A percentile compares a stretch with the other conserved stretches of the same genome.
Evolutionary conservation across 2,888 invertebrate species (phyloP).

Genomic region (Pterobdella sp.): DNA sequence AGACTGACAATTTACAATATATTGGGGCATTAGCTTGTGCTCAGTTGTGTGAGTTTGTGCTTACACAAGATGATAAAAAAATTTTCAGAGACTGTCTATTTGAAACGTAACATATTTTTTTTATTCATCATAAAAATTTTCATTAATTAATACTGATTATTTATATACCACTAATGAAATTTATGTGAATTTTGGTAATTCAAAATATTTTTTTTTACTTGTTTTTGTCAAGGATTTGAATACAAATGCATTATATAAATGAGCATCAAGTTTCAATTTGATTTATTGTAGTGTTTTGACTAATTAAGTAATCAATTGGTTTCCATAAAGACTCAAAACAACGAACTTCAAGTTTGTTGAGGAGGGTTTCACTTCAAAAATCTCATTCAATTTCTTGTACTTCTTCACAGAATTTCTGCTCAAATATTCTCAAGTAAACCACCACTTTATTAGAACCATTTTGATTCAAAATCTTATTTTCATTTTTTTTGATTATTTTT

Average conservation of each 20-base stretch:
- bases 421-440: neutral
- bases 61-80: neutral
- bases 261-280: no score
- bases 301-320: neutral
- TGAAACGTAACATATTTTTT: neutral
- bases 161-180: no score
- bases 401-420: neutral
- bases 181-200: no score
- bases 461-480: no score
- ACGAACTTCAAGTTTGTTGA: neutral
- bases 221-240: no score
- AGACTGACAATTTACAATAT: neutral
- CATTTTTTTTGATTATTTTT: no score
- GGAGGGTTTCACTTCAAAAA: neutral
- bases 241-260: no score
- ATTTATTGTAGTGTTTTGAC: no score
- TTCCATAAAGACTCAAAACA: neutral
- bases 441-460: no score
- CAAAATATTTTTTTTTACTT: no score
- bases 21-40: neutral
- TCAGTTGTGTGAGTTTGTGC: neutral
- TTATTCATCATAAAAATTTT: no score
- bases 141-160: no score
- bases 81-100: neutral
- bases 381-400: conserved; percentile 2